Percentiles rank a stretch among this genome's conserved stretches.
Conservation (phyloP, 2,113 vertebrate genomes). For the Probosciger aterrimus region DNA sequence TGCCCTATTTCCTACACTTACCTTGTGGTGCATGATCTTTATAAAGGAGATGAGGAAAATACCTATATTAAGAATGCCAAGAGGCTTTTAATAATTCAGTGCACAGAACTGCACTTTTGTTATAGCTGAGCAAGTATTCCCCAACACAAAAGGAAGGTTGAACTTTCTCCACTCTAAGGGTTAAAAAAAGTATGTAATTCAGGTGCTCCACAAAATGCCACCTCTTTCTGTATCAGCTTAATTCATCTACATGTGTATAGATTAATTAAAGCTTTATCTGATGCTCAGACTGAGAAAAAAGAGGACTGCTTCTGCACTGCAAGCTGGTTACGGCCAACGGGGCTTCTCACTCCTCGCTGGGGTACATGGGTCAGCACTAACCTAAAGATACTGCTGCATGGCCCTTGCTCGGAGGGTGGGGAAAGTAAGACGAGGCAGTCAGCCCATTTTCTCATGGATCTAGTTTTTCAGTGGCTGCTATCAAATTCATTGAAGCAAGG, state of each 20-base stretch:
- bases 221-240: neutral
- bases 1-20: neutral
- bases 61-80: neutral
- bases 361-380: neutral
- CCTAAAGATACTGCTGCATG: neutral
- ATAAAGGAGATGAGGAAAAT: neutral
- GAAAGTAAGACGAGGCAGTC: conserved; percentile 2
- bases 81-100: neutral
- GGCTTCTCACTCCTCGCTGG: neutral
- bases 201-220: neutral
- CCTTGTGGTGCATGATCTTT: neutral
- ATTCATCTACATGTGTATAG: neutral
- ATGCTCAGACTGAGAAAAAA: neutral
- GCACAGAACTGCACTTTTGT: neutral
- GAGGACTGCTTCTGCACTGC: neutral
- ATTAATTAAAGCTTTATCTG: neutral
- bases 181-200: neutral
- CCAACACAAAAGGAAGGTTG: neutral
- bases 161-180: neutral
- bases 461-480: conserved; percentile 60
- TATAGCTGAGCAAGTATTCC: neutral
- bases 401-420: neutral
- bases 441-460: conserved; percentile 61
- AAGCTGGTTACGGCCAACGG: neutral
- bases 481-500: conserved; percentile 64